Evolutionary conservation across 2,888 invertebrate species (phyloP).

Genomic region (Eupithecia exiguata): DNA sequence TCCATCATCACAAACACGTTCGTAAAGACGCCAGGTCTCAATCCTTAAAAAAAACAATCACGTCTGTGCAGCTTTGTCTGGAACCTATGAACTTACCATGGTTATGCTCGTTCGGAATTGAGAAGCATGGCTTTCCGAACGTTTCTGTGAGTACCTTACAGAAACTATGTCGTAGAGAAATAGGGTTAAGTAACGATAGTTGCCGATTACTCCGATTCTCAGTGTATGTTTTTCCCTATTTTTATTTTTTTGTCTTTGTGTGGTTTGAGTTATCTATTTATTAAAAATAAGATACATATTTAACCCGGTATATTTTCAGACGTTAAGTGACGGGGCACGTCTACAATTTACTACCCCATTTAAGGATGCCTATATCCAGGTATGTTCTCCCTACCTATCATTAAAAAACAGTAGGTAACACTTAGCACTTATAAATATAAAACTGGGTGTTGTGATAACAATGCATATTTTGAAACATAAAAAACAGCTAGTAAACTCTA

Average conservation of each 20-base stretch:
- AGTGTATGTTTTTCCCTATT: too few relatives aligned
- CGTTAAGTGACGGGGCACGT: too few relatives aligned
- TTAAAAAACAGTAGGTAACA: neutral
- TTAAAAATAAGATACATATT: too few relatives aligned
- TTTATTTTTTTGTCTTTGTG: too few relatives aligned
- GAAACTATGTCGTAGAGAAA: neutral
- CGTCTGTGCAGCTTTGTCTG: too few relatives aligned
- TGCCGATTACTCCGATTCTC: too few relatives aligned
- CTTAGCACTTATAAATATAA: neutral
- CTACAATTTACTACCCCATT: neutral
- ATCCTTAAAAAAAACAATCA: too few relatives aligned
- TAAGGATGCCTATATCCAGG: neutral
- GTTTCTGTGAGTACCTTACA: neutral
- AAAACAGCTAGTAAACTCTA: neutral
- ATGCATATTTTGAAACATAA: neutral
- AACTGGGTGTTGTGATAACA: neutral
- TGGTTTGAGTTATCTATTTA: too few relatives aligned
- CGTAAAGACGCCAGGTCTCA: too few relatives aligned
- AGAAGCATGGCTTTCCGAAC: neutral
- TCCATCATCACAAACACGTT: too few relatives aligned
- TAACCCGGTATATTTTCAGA: too few relatives aligned
- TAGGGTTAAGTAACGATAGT: neutral
- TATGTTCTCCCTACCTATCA: neutral
- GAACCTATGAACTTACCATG: neutral
- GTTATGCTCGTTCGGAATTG: neutral